Base-by-base conservation (phyloP, 2,888 invertebrate genomes). In the Tricholauxania praeusta region DNA sequence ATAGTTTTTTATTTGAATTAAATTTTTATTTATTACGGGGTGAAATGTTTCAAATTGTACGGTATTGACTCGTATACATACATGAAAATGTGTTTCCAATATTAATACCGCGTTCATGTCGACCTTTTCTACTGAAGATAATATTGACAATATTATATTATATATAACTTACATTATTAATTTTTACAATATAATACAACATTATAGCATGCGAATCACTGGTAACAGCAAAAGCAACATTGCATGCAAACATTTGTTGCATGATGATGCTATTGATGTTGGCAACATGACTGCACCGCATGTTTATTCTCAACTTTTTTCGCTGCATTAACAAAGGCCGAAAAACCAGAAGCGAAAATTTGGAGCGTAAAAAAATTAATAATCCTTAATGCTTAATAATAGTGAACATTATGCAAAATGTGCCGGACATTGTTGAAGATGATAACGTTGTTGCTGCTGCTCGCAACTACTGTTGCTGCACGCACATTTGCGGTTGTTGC, bases 331-430 rank as follows among this genome's bases (percentile, higher is more conserved):
- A 57, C 57, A 57, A 22, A 19, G 57, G 10, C 57, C 39, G 10
- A 28, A 57, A 57, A 28, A 57, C 57, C 57, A 57, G 57, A 57
- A 57, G 57, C 10, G 22, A 22, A 57, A 57, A 57, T 28, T 12
- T 10, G 22, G 7, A 12, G 57, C 28, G 57, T 22, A 57, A 17
- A 57, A 57, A 57, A 57, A 57, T 57, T 57, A 57, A 57, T 57
- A 19, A 57, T 57, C 22, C 28, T 57, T 22, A 57, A 28, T 57
- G 6, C 39, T 57, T 28, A 57, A 57, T 39, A 39, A 28, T 28
- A 57, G 57, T 57, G 22, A 57, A 57, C 0, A 28, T 57, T 57
- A 57, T 28, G 57, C 57, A 55, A 57, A 57, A 57, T 4, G 14
- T 14, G 12, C 1, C 28, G 57, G 28, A 28, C 22, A 57, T 12